Conservation (phyloP, 2,113 vertebrate genomes). For the Chelonoidis abingdonii region DNA sequence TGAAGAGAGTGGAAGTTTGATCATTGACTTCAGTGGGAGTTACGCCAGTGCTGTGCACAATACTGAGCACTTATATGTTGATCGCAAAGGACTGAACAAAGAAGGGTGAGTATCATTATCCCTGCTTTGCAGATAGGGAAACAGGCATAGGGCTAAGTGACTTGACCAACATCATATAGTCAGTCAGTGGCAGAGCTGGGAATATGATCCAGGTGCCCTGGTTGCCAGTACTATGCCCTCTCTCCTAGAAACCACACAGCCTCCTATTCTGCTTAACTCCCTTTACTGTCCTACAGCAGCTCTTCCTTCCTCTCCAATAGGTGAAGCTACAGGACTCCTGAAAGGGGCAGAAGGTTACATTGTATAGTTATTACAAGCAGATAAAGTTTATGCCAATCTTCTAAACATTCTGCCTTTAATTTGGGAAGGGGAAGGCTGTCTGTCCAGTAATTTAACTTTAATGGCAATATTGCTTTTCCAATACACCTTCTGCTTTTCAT, state of each 20-base stretch:
- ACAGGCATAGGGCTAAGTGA: background rate
- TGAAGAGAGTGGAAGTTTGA: background rate
- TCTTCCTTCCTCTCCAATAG: background rate
- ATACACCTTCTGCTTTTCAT: slow-evolving; percentile 61
- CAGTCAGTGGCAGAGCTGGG: background rate
- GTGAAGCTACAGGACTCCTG: background rate
- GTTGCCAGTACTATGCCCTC: background rate
- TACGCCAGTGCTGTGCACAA: background rate
- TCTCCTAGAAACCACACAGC: background rate
- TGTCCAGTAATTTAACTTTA: slow-evolving; percentile 31
- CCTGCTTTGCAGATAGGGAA: rapidly evolving
- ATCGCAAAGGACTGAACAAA: background rate
- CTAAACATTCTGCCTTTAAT: background rate
- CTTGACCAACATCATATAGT: rapidly evolving
- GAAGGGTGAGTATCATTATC: rapidly evolving
- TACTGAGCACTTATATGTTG: rapidly evolving
- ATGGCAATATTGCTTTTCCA: slow-evolving; percentile 56
- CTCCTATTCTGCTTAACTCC: background rate
- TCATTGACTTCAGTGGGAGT: background rate
- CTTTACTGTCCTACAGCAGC: background rate
- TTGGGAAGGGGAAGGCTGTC: slow-evolving; percentile 29
- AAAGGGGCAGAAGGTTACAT: background rate
- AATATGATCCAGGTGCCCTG: rapidly evolving
- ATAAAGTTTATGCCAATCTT: background rate
- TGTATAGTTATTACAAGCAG: background rate